A percentile compares a stretch with the other conserved stretches of the same genome.
These are phyloP conservation scores for Onychomys torridus DNA, from an alignment of 2,797 vertebrate species.

Conservation along the genomic window DNA sequence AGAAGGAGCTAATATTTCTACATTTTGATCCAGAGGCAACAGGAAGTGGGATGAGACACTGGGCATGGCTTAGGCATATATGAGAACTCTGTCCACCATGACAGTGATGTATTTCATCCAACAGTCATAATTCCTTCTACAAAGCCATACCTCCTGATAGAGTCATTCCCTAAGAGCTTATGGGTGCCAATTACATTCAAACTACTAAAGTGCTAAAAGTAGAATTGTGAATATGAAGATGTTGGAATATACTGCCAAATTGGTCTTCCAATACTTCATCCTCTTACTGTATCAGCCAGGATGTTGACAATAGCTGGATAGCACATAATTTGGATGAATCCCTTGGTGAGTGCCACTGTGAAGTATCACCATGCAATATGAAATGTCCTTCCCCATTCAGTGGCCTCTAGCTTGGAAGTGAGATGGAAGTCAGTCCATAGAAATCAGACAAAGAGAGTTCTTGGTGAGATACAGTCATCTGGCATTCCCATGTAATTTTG, in stretches of 20 bases:
- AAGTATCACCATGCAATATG: background rate
- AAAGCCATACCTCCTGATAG: background rate
- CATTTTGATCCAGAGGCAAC: background rate
- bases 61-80: background rate
- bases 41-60: background rate
- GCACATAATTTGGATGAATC: conserved; percentile 33
- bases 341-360: background rate
- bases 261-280: conserved; percentile 43
- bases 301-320: conserved; percentile 47
- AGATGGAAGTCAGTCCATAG: background rate
- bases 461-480: background rate
- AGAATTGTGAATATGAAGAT: conserved; percentile 50
- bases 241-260: background rate
- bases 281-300: conserved; percentile 21
- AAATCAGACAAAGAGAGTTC: background rate
- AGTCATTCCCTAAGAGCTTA: background rate
- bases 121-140: background rate
- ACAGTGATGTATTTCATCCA: background rate
- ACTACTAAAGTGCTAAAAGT: background rate
- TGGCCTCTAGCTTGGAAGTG: background rate
- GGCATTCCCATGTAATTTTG: background rate
- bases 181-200: background rate
- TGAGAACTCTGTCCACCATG: background rate
- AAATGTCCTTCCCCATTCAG: background rate
- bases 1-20: background rate